A percentile compares a stretch with the other conserved stretches of the same genome.
Conservation (phyloP, 2,888 invertebrate species). For the Cosmia trapezina region DNA sequence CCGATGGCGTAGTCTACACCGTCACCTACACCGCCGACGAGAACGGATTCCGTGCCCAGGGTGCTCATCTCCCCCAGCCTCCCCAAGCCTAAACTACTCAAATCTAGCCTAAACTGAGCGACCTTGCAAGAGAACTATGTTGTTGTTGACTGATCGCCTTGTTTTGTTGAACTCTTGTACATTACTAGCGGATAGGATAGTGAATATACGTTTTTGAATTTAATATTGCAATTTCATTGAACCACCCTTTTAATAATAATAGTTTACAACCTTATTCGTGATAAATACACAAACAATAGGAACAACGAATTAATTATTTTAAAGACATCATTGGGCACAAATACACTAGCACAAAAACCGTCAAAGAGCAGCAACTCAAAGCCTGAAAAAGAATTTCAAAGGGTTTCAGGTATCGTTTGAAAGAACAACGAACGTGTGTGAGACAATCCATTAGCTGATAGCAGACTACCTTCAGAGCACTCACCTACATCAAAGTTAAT, state of each 20-base stretch:
- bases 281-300: neutral
- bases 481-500: constrained; percentile 91
- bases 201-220: constrained; percentile 65
- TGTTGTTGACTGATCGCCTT: constrained; percentile 53
- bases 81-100: constrained; percentile 41
- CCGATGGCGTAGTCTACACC: constrained; percentile 84
- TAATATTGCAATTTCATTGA: constrained; percentile 43
- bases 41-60: constrained; percentile 88
- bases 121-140: constrained; percentile 51
- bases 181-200: constrained; percentile 65
- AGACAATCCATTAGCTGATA: constrained; percentile 84
- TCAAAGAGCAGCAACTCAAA: constrained; percentile 5
- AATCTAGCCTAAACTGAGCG: constrained; percentile 62
- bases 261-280: neutral
- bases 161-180: constrained; percentile 60
- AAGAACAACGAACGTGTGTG: constrained; percentile 64
- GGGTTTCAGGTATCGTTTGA: constrained; percentile 74
- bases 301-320: neutral
- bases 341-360: neutral
- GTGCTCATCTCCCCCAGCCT: constrained; percentile 75
- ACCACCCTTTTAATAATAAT: neutral
- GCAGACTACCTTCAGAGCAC: constrained; percentile 73
- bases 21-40: constrained; percentile 88
- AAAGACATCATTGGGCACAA: neutral
- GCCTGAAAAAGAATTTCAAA: constrained; percentile 43